phyloP scores from a whole-genome alignment of 35 echinoderm and acorn worm genomes.

The Chiridota heheva region DNA sequence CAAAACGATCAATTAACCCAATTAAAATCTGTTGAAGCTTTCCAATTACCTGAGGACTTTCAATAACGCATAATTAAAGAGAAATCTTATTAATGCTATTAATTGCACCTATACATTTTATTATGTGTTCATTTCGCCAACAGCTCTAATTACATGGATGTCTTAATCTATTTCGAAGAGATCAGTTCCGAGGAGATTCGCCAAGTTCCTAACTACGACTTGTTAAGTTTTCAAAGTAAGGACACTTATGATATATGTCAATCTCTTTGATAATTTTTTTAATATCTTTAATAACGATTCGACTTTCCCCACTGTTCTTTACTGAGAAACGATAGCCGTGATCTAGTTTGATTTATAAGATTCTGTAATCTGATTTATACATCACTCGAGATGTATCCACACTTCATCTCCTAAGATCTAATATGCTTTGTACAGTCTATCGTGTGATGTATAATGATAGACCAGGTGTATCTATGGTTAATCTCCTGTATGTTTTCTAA shows the following conservation, averaged over 20 bases:
- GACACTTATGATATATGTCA: background rate
- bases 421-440: too few relatives aligned
- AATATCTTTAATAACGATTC: background rate
- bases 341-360: background rate
- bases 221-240: slow-evolving; percentile 50
- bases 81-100: background rate
- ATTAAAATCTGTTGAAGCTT: too few relatives aligned
- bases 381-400: too few relatives aligned
- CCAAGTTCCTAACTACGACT: slow-evolving; percentile 36
- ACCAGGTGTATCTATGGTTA: too few relatives aligned
- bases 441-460: too few relatives aligned
- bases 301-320: background rate
- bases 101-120: background rate
- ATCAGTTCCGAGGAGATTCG: slow-evolving; percentile 41
- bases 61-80: background rate
- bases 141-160: slow-evolving; percentile 40
- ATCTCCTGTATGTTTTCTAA: too few relatives aligned
- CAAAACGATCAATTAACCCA: too few relatives aligned
- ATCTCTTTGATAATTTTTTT: slow-evolving; percentile 3
- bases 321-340: background rate
- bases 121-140: background rate
- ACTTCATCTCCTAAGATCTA: too few relatives aligned
- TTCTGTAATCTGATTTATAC: too few relatives aligned
- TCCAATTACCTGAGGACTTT: too few relatives aligned
- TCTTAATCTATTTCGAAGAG: slow-evolving; percentile 58